Base-by-base conservation (phyloP, 2,888 invertebrate genomes). In the Leptinotarsa tumamoca region DNA sequence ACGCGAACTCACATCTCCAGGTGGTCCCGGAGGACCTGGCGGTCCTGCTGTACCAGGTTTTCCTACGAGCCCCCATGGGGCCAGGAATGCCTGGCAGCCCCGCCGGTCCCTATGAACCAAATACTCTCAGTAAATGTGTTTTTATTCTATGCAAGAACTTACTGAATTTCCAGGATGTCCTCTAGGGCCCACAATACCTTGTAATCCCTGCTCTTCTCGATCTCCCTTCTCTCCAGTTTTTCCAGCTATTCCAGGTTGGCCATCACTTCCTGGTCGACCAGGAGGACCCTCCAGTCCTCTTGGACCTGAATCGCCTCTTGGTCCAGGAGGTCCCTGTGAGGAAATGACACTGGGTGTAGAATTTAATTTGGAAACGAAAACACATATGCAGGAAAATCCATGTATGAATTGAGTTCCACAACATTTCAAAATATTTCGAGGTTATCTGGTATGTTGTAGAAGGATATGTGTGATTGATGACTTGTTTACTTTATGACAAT, bases 1-100 rank as follows among this genome's bases (percentile, higher is more conserved):
- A 80, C 81, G 76, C 73, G 85, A 77, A 83, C 86, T 71, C 78
- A 80, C 3, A 10, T 86, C 85, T 3, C 90, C 90, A 54, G 89
- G 87, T 13, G 88, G 85, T 5, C 90, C 90, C n/a, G 89, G 86
- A 4, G 87, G 86, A 15, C 90, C 90, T 43, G 89, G 86, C 23
- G 86, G 84, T 13, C 90, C 90, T 51, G 85, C 82, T 13, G 78
- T 78, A 17, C 87, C 87, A 49, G 84, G 81, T 79, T 78, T 83
- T 51, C 87, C 87, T 63, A 80, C 81, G 18, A 43, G 82, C 56
- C 33, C 86, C 86, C 27, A 85, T 85, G 18, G 81, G 71, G 56
- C 87, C 87, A 54, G 75, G 61, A 23, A 75, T 84, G 4, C 90
- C 90, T 50, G 89, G 87, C 7, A 87, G 85, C 61, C 87, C 87